Evolutionary conservation across 2,888 invertebrate genomes (phyloP), one percentile per base, ranked within the genome.

Genomic region (Calliphora vomitoria): DNA sequence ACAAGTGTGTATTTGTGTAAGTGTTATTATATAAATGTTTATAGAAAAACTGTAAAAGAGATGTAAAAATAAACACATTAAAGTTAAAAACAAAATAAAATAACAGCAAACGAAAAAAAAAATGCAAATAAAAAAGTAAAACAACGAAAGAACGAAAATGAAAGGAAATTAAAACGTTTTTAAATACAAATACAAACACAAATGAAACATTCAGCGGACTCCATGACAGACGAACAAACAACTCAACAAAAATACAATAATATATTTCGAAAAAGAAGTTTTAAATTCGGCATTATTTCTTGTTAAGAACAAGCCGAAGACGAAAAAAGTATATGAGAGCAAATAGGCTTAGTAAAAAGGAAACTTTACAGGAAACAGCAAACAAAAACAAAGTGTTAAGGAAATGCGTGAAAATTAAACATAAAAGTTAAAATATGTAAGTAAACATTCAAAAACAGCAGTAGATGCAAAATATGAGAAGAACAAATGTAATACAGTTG

Each of bases 41-140:
- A 68, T 38, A 53, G 55, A 55, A 72, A 55, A 66, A 38, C 44
- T 44, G 20, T 44, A 25, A 74, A 69, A 68, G 62, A 62, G 62
- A 47, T 47, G 75, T 71, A 58, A 69, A 86, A 76, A 64, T 80
- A 80, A 83, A 83, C 69, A 86, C 83, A 86, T 86, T 86, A 82
- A 81, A 76, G 71, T 83, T 71, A 50, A 76, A 76, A 64, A 50
- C 4, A 55, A 64, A 20, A 31, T 13, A 68, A 47, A 44, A 35
- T 13, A 38, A 8, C 0, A 50, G 44, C 0, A n/a, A 69, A 31
- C 13, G n/a, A 81, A 44, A 53, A 44, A 58, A 62, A 47, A 31
- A 41, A 50, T 4, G 2, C 10, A 44, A 79, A 44, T 11, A 31
- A 18, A 69, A 55, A 50, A 55, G 20, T 62, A 72, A 74, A 41